phyloP scores from a whole-genome alignment of 2,113 vertebrate genomes.

The Reinhardtius hippoglossoides region DNA sequence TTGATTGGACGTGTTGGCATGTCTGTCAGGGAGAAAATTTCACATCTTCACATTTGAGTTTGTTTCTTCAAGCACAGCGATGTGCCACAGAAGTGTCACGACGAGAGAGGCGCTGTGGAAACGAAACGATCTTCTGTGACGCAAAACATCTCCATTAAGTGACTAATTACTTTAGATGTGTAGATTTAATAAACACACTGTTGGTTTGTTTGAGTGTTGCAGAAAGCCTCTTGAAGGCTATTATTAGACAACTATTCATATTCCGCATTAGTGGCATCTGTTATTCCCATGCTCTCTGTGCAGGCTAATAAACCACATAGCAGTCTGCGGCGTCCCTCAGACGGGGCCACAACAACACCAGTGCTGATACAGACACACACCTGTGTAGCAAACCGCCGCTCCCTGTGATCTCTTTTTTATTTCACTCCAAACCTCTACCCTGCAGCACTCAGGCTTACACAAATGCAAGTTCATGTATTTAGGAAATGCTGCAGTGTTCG shows the following conservation, averaged over 20 bases:
- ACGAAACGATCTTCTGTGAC: constrained; percentile 10
- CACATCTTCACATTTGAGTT: too few species aligned
- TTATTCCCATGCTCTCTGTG: constrained; percentile 53
- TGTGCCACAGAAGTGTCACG: not conserved
- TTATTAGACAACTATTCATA: constrained; percentile 62
- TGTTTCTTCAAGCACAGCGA: too few species aligned
- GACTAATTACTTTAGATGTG: constrained; percentile 40
- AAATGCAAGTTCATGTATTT: constrained; percentile 56
- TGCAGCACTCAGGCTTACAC: constrained; percentile 61
- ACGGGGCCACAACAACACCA: constrained; percentile 48
- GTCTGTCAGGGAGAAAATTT: too few species aligned
- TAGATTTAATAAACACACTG: constrained; percentile 47
- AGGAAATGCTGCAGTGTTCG: constrained; percentile 61
- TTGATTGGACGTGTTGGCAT: not conserved
- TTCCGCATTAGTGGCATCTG: constrained; percentile 64
- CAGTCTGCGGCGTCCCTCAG: constrained; percentile 56
- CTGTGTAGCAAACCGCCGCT: constrained; percentile 58
- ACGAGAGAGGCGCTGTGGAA: not conserved
- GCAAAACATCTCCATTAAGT: not conserved
- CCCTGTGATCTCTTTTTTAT: constrained; percentile 63
- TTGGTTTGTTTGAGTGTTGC: constrained; percentile 13
- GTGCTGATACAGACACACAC: constrained; percentile 60
- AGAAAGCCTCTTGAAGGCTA: constrained; percentile 48
- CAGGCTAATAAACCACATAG: constrained; percentile 65
- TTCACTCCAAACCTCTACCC: constrained; percentile 65